phyloP scores from a whole-genome alignment of 2,113 vertebrate genomes.

The Pollimyrus isidori region DNA sequence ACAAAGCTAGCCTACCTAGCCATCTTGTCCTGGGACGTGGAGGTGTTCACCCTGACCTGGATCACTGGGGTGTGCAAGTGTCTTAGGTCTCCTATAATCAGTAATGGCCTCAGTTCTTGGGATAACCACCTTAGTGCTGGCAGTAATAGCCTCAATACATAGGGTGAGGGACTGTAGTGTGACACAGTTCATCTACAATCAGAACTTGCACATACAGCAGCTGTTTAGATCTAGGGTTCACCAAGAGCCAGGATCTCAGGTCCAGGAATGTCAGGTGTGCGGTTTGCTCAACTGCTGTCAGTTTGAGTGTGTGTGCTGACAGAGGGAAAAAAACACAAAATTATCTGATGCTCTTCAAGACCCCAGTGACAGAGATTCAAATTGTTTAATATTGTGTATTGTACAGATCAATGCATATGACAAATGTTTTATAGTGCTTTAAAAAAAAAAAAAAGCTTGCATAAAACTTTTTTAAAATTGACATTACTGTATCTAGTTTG shows the following conservation, averaged over 20 bases:
- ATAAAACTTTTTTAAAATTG: not conserved
- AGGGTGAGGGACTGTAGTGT: not conserved
- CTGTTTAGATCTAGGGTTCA: not conserved
- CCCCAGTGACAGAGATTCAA: not conserved
- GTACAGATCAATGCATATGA: not conserved
- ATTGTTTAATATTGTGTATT: not conserved
- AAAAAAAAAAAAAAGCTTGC: not conserved
- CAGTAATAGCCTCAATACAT: not conserved
- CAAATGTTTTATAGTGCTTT: not conserved
- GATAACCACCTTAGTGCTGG: not conserved
- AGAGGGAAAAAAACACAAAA: not conserved
- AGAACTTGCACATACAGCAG: not conserved
- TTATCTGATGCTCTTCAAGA: not conserved
- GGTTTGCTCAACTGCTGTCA: not conserved
- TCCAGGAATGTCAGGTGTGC: not conserved
- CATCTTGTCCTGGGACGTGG: not conserved
- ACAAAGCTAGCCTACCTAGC: constrained; percentile 52
- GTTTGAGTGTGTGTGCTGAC: not conserved
- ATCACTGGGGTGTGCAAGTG: not conserved
- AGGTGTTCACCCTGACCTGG: not conserved
- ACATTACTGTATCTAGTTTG: not conserved
- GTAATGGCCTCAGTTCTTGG: not conserved
- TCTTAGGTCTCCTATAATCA: not conserved
- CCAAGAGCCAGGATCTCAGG: not conserved
- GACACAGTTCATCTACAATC: not conserved